Evolutionary conservation across 2,113 vertebrate genomes (phyloP).

Genomic region (Mixornis gularis): DNA sequence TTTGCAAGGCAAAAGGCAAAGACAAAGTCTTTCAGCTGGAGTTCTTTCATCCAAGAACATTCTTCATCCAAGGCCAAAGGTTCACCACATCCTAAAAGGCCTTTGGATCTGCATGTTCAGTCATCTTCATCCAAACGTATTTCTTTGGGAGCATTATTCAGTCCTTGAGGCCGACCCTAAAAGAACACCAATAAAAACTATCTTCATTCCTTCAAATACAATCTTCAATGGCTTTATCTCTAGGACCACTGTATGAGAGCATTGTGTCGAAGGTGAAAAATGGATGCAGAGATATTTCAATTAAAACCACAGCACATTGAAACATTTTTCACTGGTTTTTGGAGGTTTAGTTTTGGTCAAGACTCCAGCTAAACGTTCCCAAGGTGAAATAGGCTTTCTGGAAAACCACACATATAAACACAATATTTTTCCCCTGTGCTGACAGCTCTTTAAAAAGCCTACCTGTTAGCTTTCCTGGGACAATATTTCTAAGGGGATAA

Average conservation of each 20-base stretch:
- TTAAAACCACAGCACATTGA: conserved; percentile 4
- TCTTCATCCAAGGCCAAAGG: conserved; percentile 60
- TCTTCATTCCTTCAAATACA: conserved; percentile 51
- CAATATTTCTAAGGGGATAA: background rate
- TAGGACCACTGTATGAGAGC: conserved; percentile 24
- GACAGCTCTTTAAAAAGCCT: background rate
- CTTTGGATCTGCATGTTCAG: conserved; percentile 56
- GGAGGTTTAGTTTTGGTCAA: background rate
- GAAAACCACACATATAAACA: background rate
- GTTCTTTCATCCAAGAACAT: conserved; percentile 55
- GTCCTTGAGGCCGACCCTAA: conserved; percentile 50
- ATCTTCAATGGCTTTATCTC: conserved; percentile 17
- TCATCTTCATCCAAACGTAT: conserved; percentile 48
- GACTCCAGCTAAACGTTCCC: background rate
- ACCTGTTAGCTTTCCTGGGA: background rate
- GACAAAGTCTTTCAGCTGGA: conserved; percentile 56
- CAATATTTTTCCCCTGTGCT: background rate
- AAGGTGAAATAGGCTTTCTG: background rate
- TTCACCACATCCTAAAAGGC: conserved; percentile 54
- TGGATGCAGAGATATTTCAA: background rate
- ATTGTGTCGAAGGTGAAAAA: background rate
- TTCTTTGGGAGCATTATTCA: conserved; percentile 58
- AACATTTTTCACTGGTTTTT: background rate
- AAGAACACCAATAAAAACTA: conserved; percentile 58
- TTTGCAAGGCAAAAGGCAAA: conserved; percentile 54